These are phyloP conservation scores for Lutjanus campechanus DNA, from an alignment of 2,797 vertebrate genomes.

Conservation along the genomic window DNA sequence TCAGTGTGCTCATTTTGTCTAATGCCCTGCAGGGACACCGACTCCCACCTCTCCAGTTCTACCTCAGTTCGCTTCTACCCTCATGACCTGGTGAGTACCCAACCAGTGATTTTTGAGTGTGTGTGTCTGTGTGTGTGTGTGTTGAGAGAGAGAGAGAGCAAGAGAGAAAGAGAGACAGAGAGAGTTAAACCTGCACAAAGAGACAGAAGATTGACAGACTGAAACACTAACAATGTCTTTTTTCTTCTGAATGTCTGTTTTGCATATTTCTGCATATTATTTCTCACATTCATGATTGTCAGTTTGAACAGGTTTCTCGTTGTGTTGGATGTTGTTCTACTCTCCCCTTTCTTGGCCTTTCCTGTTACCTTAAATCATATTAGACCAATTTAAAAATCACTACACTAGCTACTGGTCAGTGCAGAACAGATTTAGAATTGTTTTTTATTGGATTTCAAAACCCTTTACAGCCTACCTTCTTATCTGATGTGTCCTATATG, in stretches of 20 bases:
- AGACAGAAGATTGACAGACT: not conserved
- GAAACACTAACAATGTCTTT: not conserved
- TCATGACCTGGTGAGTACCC: constrained; percentile 97
- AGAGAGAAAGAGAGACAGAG: too few species aligned
- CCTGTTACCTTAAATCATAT: constrained; percentile 9
- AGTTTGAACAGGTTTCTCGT: not conserved
- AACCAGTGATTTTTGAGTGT: constrained; percentile 4
- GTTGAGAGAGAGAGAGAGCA: not conserved
- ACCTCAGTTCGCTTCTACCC: constrained; percentile 99
- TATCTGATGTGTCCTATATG: constrained; percentile 4
- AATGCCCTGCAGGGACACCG: constrained; percentile 93
- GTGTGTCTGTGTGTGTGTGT: not conserved
- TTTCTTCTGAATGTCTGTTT: constrained; percentile 2
- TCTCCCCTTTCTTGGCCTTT: not conserved
- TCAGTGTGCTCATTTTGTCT: constrained; percentile 51
- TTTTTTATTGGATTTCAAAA: constrained; percentile 32
- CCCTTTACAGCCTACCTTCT: not conserved
- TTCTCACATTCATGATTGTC: constrained; percentile 14
- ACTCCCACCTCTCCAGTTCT: constrained; percentile 99
- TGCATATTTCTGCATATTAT: constrained; percentile 23
- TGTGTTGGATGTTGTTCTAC: not conserved
- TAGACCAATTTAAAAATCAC: constrained; percentile 11
- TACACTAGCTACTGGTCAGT: not conserved
- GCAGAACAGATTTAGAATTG: constrained; percentile 9
- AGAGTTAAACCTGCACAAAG: not conserved